phyloP scores from a whole-genome alignment of 2,888 invertebrate genomes.

The Cryptus armator region DNA sequence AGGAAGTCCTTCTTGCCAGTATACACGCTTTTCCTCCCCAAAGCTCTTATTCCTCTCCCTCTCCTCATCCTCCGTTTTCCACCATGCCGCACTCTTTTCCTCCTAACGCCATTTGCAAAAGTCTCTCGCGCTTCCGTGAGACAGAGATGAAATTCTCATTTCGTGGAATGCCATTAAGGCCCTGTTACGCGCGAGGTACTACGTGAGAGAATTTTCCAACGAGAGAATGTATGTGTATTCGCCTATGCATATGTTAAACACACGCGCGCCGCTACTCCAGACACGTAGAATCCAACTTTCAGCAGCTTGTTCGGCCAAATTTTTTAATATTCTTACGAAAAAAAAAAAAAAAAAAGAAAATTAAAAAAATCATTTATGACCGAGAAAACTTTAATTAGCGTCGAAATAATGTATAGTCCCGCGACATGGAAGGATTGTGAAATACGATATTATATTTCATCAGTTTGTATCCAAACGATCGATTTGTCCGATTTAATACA shows the following conservation, averaged over 20 bases:
- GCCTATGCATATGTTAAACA: slow-evolving; percentile 48
- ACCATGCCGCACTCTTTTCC: slow-evolving; percentile 13
- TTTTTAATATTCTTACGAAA: neutral
- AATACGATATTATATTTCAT: neutral
- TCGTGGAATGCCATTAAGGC: slow-evolving; percentile 63
- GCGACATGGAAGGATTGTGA: too few relatives aligned
- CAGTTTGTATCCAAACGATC: neutral
- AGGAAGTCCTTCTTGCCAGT: slow-evolving; percentile 23
- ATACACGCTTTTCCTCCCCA: slow-evolving; percentile 31
- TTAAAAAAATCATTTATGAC: neutral
- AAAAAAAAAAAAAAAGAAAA: neutral
- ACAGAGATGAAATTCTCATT: slow-evolving; percentile 65
- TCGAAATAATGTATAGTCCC: neutral
- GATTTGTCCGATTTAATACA: too few relatives aligned
- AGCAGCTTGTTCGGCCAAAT: neutral
- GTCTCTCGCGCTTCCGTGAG: slow-evolving; percentile 38
- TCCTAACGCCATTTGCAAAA: slow-evolving; percentile 54
- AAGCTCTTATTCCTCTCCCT: slow-evolving; percentile 33
- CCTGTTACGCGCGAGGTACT: slow-evolving; percentile 61
- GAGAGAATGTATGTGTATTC: slow-evolving; percentile 57
- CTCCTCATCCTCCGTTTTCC: neutral
- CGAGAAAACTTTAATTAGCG: neutral
- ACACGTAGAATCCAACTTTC: slow-evolving; percentile 10
- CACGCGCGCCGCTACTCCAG: neutral
- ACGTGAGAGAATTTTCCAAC: slow-evolving; percentile 69